Evolutionary conservation across 2,888 invertebrate genomes (phyloP).

Genomic region (Drosophila lutescens): DNA sequence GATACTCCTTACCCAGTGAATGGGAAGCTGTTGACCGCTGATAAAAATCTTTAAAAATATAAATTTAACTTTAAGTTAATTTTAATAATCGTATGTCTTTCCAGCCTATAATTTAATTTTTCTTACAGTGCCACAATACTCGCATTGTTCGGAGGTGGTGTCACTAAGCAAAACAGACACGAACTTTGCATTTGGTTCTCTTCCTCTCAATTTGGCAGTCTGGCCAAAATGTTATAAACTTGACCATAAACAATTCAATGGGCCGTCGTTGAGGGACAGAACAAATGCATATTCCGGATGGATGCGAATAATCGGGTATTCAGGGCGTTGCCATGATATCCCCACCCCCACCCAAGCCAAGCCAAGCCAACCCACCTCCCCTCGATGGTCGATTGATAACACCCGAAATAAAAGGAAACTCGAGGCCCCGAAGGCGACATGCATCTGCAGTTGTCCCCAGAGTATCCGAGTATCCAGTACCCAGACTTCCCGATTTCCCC

Average conservation of each 20-base stretch:
- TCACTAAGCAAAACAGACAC: constrained; percentile 62
- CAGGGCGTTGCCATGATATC: constrained; percentile 57
- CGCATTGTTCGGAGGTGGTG: constrained; percentile 52
- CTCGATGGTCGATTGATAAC: constrained; percentile 41
- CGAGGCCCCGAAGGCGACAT: constrained; percentile 32
- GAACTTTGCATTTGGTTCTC: constrained; percentile 62
- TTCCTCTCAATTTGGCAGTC: constrained; percentile 44
- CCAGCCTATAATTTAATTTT: too few species aligned
- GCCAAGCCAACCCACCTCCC: constrained; percentile 4
- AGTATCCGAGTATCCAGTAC: background rate
- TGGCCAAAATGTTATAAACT: constrained; percentile 40
- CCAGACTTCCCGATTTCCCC: background rate
- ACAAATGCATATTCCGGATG: constrained; percentile 53
- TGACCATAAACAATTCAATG: constrained; percentile 64
- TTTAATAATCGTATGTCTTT: too few species aligned
- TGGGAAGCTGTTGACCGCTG: too few species aligned
- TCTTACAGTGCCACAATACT: constrained; percentile 22
- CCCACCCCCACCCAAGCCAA: background rate
- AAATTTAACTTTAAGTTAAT: too few species aligned
- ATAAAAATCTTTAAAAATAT: too few species aligned
- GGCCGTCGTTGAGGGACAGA: constrained; percentile 38
- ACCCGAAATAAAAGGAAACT: constrained; percentile 32
- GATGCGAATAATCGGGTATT: constrained; percentile 44
- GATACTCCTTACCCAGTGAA: too few species aligned
- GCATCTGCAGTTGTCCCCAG: constrained; percentile 27